A percentile compares a stretch with the other conserved stretches of the same genome.
Evolutionary conservation across 2,797 vertebrate genomes (phyloP).

Genomic region (Neosilurus hyrtlii): DNA sequence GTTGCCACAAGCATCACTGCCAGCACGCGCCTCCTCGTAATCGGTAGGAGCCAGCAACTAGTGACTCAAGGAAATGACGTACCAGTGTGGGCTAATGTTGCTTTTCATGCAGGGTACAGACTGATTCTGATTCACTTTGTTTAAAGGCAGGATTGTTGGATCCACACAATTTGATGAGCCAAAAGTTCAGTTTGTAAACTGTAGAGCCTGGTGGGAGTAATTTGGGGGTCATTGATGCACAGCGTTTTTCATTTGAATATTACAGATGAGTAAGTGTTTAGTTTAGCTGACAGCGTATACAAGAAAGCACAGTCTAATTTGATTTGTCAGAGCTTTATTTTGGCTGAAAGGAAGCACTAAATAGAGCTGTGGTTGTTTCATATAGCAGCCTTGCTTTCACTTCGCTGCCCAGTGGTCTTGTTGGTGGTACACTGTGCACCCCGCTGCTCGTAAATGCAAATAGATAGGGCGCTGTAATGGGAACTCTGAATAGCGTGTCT

Average conservation of each 20-base stretch:
- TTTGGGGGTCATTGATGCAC: constrained; percentile 28
- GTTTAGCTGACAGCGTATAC: not conserved
- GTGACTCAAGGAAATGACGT: constrained; percentile 1
- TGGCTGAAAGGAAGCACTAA: not conserved
- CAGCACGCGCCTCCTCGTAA: constrained; percentile 96
- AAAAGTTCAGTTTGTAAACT: constrained; percentile 14
- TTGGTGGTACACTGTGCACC: not conserved
- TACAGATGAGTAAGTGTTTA: constrained; percentile 26
- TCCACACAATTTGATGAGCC: constrained; percentile 4
- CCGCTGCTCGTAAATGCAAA: constrained; percentile 19
- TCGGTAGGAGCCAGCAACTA: constrained; percentile 72
- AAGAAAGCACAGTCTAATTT: constrained; percentile 5
- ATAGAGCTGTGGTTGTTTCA: not conserved
- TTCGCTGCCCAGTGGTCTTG: constrained; percentile 19
- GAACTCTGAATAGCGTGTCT: constrained; percentile 14
- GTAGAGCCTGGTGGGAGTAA: constrained; percentile 4
- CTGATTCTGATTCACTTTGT: not conserved
- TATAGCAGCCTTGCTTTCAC: constrained; percentile 20
- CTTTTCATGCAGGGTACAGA: constrained; percentile 1
- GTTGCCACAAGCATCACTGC: constrained; percentile 98
- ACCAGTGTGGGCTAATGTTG: not conserved
- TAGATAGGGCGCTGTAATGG: not conserved
- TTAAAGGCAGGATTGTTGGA: not conserved
- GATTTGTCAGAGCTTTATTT: not conserved
- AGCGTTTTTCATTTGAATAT: constrained; percentile 21